phyloP scores from a whole-genome alignment of 2,888 invertebrate species.

The Macrostomum cliftonense region DNA sequence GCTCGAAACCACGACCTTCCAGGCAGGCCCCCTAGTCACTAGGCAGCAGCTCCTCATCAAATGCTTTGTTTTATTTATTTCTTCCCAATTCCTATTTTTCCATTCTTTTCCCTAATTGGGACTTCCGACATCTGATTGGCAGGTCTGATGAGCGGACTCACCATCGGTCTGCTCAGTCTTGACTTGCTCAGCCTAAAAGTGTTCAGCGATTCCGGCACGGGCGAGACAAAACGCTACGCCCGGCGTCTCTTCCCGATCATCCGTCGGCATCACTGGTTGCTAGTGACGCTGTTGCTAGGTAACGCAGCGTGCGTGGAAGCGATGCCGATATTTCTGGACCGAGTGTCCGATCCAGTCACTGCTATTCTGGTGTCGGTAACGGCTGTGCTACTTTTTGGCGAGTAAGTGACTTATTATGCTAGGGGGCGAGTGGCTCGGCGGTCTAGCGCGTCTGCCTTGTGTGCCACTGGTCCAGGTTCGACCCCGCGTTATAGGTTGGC shows the following conservation, averaged over 20 bases:
- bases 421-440: too few relatives aligned
- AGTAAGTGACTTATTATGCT: conserved; percentile 27
- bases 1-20: too few relatives aligned
- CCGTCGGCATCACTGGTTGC: conserved; percentile 27
- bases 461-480: too few relatives aligned
- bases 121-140: neutral
- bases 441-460: too few relatives aligned
- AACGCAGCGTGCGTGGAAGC: conserved; percentile 34
- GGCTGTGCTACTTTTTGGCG: conserved; percentile 35
- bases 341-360: conserved; percentile 27
- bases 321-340: conserved; percentile 34
- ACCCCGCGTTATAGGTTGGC: too few relatives aligned
- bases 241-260: conserved; percentile 27
- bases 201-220: conserved; percentile 26
- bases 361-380: conserved; percentile 32
- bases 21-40: too few relatives aligned
- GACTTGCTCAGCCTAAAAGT: conserved; percentile 28
- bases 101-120: too few relatives aligned
- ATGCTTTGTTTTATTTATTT: too few relatives aligned
- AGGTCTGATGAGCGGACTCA: conserved; percentile 36
- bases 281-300: conserved; percentile 33
- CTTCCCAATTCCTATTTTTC: too few relatives aligned
- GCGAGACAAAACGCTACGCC: conserved; percentile 25
- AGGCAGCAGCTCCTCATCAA: too few relatives aligned
- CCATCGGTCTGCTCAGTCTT: conserved; percentile 32